Conservation (phyloP, 2,888 invertebrate genomes). For the Entomobrya proxima region DNA sequence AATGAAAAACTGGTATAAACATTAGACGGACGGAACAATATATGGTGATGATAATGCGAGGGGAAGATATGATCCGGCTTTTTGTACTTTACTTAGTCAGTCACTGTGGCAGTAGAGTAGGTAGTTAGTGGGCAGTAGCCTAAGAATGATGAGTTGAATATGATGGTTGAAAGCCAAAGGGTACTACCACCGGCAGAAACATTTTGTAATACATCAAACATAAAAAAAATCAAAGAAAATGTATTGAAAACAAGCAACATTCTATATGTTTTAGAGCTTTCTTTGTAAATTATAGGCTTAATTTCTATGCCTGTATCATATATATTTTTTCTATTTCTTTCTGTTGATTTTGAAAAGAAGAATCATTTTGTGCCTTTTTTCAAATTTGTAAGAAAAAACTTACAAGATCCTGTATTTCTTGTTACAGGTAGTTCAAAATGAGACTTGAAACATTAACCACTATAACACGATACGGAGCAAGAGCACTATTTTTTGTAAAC, state of each 20-base stretch:
- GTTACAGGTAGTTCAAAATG: too few species aligned
- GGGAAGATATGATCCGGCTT: background rate
- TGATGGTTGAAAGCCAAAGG: constrained; percentile 21
- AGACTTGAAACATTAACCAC: too few species aligned
- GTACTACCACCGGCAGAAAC: background rate
- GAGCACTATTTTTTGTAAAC: too few species aligned
- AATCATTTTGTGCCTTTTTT: background rate
- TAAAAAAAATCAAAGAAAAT: constrained; percentile 14
- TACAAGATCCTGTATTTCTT: too few species aligned
- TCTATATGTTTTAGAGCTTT: background rate
- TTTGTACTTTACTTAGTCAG: constrained; percentile 1
- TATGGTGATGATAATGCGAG: background rate
- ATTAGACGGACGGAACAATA: background rate
- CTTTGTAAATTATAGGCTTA: background rate
- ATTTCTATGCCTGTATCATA: background rate
- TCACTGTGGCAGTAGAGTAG: constrained; percentile 19
- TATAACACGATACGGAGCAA: too few species aligned
- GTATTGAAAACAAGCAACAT: background rate
- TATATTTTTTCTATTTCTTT: constrained; percentile 10
- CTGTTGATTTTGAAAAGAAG: constrained; percentile 53
- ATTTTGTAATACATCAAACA: background rate
- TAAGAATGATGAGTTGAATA: background rate
- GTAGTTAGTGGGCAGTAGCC: constrained; percentile 21
- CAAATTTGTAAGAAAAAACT: background rate
- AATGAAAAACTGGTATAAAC: background rate